Base-by-base conservation (phyloP, 2,888 invertebrate genomes). In the Aplocera efformata region DNA sequence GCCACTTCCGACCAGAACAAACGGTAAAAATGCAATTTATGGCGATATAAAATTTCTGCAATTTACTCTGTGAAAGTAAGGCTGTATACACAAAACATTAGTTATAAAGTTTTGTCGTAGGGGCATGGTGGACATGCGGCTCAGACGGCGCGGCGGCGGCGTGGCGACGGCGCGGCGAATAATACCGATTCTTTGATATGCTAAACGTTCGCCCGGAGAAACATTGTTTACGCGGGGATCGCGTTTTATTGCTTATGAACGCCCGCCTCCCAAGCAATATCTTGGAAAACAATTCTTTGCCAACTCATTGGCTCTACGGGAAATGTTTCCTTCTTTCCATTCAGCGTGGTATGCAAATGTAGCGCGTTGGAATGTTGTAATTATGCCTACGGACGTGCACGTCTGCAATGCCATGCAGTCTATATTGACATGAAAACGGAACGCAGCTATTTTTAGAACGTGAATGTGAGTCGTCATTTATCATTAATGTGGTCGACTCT, bases 201-300 rank as follows among this genome's bases (percentile, higher is more conserved):
- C 67, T 72, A 75, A 77, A 67, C 67, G 57, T 53, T 67, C 53
- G 60, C 61, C 56, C 56, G 58, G 58, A 67, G 63, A 57, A 67
- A 72, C 69, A 67, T 63, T 73, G 75, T 72, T 73, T 69, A 58
- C 59, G 53, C 55, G 63, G 55, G 61, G 57, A 56, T 60, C 59
- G 53, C 61, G 55, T 65, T 77, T 73, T 75, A 75, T 74, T 72
- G 71, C 72, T 65, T 68, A 71, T 67, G 59, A 70, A 67, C 56
- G 57, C 59, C 41, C 48, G 58, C 50, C 38, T 53, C 55, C 46
- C 59, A 58, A 51, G 62, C 66, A 68, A 73, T 72, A 72, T 71
- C 56, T 59, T 43, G 51, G 56, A 56, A 67, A 67, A 66, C 66
- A 67, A 67, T 63, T 65, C 59, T 64, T 60, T 60, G 50, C 43